phyloP scores from a whole-genome alignment of 2,113 vertebrate genomes.

The Pantherophis guttatus region DNA sequence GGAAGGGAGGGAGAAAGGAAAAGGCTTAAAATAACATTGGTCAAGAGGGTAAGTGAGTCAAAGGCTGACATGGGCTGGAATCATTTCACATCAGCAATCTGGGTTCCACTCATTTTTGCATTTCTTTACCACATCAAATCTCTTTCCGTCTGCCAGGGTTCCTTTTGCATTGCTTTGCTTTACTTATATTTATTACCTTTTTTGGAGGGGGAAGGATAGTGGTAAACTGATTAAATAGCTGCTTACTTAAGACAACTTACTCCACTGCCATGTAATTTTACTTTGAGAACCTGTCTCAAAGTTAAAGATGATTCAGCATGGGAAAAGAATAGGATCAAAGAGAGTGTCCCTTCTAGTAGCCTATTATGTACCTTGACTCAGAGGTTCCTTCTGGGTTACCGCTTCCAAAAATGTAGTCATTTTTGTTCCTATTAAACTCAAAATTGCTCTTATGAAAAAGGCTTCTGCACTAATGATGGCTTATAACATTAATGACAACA shows the following conservation, averaged over 20 bases:
- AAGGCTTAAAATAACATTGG: conserved; percentile 43
- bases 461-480: neutral
- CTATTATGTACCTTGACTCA: neutral
- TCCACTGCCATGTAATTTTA: neutral
- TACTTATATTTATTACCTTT: accelerated
- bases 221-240: neutral
- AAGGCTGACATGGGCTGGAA: conserved; percentile 43
- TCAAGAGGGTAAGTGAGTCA: conserved; percentile 49
- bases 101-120: conserved; percentile 27
- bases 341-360: neutral
- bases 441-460: neutral
- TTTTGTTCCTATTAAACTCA: neutral
- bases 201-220: neutral
- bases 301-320: conserved; percentile 11
- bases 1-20: neutral
- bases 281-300: neutral
- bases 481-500: neutral
- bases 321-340: neutral
- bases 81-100: neutral
- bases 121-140: conserved; percentile 35
- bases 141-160: accelerated
- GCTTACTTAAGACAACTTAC: conserved; percentile 20
- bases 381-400: neutral
- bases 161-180: neutral
- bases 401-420: neutral